phyloP scores from a whole-genome alignment of 1,140 invertebrate species.

The Drosophila sucinea region DNA sequence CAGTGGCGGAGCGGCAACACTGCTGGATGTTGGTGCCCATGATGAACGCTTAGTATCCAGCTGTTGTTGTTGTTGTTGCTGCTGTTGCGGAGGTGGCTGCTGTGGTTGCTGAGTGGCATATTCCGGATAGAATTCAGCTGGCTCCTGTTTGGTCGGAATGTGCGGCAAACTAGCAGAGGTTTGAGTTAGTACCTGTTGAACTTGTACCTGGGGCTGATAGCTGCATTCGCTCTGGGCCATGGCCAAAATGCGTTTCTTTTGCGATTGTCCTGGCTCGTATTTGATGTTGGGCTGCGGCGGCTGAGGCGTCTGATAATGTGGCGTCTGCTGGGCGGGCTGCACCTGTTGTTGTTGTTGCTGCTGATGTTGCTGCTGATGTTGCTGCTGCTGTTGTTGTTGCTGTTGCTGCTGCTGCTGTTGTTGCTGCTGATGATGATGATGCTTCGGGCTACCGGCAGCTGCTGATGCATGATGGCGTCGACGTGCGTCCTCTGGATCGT shows the following conservation, averaged over 20 bases:
- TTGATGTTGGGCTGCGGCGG: constrained; percentile 73
- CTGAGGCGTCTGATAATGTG: constrained; percentile 35
- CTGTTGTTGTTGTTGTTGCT: constrained; percentile 46
- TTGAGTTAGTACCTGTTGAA: constrained; percentile 76
- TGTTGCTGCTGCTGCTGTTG: constrained; percentile 50
- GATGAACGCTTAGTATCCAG: constrained; percentile 76
- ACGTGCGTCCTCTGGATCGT: constrained; percentile 88
- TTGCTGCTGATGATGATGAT: constrained; percentile 67
- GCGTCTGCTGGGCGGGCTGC: constrained; percentile 48
- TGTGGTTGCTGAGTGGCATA: constrained; percentile 41
- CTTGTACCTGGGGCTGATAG: constrained; percentile 82
- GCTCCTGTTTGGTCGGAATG: constrained; percentile 81
- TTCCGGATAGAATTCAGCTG: constrained; percentile 78
- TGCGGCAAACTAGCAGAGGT: constrained; percentile 68
- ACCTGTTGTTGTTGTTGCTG: constrained; percentile 84
- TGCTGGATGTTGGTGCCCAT: constrained; percentile 62
- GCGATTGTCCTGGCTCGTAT: constrained; percentile 87
- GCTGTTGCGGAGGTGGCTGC: constrained; percentile 24
- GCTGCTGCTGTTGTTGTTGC: constrained; percentile 73
- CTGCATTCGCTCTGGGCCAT: constrained; percentile 91
- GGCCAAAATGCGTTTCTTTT: constrained; percentile 94
- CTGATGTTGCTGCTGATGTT: constrained; percentile 78
- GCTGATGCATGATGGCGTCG: constrained; percentile 83
- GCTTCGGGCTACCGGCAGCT: constrained; percentile 80
- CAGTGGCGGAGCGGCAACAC: constrained; percentile 44